Percentiles rank a stretch among this genome's conserved stretches.
phyloP scores from a whole-genome alignment of 2,888 invertebrate genomes.

The Scaptomyza reducta region DNA sequence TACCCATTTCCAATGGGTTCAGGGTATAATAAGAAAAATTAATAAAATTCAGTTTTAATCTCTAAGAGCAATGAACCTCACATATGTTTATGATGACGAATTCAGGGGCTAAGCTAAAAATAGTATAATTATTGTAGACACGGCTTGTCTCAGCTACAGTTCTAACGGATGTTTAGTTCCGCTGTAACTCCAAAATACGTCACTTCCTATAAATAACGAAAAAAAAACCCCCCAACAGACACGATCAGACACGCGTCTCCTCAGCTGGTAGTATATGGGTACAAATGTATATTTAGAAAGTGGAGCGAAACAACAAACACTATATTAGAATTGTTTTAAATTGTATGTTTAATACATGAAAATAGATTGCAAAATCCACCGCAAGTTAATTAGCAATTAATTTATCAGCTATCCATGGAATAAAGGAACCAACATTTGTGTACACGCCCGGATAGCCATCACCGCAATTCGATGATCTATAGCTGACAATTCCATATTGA shows the following conservation, averaged over 20 bases:
- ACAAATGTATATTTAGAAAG: constrained; percentile 16
- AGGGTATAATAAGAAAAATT: no score
- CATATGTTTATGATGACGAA: background rate
- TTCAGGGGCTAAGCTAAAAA: constrained; percentile 18
- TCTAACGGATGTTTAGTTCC: constrained; percentile 40
- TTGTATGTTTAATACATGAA: background rate
- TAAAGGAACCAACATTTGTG: constrained; percentile 33
- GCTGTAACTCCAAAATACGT: constrained; percentile 22
- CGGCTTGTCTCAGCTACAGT: background rate
- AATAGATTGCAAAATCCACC: background rate
- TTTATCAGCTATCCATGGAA: constrained; percentile 37
- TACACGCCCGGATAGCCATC: constrained; percentile 19
- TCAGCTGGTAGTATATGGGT: constrained; percentile 13
- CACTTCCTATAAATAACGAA: constrained; percentile 49
- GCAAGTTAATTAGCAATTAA: background rate
- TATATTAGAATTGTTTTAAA: background rate
- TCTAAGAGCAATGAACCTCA: constrained; percentile 27
- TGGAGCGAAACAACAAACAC: constrained; percentile 4
- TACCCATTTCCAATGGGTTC: no score
- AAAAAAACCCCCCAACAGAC: constrained; percentile 21
- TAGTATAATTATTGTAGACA: constrained; percentile 16
- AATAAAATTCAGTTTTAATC: no score
- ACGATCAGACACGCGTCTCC: constrained; percentile 40
- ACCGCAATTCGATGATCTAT: rapidly evolving
- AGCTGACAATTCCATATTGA: constrained; percentile 39